Percentiles rank a stretch among this genome's conserved stretches.
Evolutionary conservation across 1,140 invertebrate genomes (phyloP).

Genomic region (Drosophila trapezifrons): DNA sequence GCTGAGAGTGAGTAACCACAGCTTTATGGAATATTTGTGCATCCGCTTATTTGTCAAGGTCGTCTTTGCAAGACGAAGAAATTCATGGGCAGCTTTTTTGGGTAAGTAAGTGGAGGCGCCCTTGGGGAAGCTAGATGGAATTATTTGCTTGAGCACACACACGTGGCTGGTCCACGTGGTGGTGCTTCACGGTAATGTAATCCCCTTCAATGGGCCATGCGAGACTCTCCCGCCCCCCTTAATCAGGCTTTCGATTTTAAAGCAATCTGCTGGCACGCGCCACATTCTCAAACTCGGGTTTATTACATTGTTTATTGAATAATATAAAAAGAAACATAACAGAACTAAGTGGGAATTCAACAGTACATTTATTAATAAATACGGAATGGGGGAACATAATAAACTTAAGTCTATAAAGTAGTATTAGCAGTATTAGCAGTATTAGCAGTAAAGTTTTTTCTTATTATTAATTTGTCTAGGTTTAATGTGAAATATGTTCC

Average conservation of each 20-base stretch:
- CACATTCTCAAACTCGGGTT: too few relatives aligned
- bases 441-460: neutral
- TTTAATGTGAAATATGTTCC: neutral
- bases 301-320: neutral
- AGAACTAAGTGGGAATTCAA: too few relatives aligned
- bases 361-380: too few relatives aligned
- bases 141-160: constrained; percentile 28
- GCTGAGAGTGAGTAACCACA: neutral
- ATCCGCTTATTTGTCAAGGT: constrained; percentile 32
- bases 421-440: too few relatives aligned
- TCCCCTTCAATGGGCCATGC: constrained; percentile 1
- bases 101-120: constrained; percentile 1
- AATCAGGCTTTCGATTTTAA: constrained; percentile 8
- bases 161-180: constrained; percentile 51
- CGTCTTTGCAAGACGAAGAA: neutral
- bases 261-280: constrained; percentile 22
- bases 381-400: too few relatives aligned
- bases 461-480: too few relatives aligned
- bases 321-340: neutral
- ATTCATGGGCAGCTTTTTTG: constrained; percentile 10
- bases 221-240: neutral
- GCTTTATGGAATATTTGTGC: constrained; percentile 8
- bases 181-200: constrained; percentile 24
- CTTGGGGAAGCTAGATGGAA: constrained; percentile 6
- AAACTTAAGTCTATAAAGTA: too few relatives aligned